Conservation (phyloP, 2,888 invertebrate species). For the Pteria penguin region DNA sequence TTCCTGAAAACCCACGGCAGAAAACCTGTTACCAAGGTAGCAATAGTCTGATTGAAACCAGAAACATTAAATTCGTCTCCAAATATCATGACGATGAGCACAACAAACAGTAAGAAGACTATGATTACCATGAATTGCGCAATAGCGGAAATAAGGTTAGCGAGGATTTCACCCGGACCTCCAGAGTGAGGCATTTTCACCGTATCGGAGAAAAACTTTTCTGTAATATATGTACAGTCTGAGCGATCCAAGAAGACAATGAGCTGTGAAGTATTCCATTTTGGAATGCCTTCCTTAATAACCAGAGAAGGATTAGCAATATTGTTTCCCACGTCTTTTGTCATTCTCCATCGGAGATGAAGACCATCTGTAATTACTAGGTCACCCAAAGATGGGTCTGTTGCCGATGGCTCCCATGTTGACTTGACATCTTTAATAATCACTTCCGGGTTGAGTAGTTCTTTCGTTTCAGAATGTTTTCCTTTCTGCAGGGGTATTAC, state of each 20-base stretch:
- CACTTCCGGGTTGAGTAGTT: too few species aligned
- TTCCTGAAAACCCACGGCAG: slow-evolving; percentile 7
- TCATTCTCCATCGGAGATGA: too few species aligned
- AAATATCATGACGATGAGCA: slow-evolving; percentile 53
- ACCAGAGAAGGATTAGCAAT: not conserved
- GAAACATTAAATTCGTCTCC: slow-evolving; percentile 52
- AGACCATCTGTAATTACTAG: not conserved
- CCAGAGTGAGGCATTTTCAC: slow-evolving; percentile 48
- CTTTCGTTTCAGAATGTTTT: too few species aligned
- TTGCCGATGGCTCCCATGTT: too few species aligned
- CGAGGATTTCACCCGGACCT: slow-evolving; percentile 46
- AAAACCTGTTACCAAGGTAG: slow-evolving; percentile 53
- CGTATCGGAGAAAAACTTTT: slow-evolving; percentile 47
- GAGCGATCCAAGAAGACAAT: slow-evolving; percentile 38
- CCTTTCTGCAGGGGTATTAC: too few species aligned
- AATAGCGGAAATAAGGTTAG: slow-evolving; percentile 39
- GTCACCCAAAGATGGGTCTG: too few species aligned
- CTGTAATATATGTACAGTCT: slow-evolving; percentile 47
- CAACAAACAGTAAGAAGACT: slow-evolving; percentile 50
- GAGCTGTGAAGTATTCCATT: not conserved
- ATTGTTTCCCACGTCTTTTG: not conserved
- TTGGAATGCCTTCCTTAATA: not conserved
- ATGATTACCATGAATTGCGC: slow-evolving; percentile 46
- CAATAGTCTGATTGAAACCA: slow-evolving; percentile 49
- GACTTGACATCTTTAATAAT: too few species aligned